These are phyloP conservation scores for Branchinecta lynchi DNA, from an alignment of 1,140 invertebrate genomes.

Conservation along the genomic window DNA sequence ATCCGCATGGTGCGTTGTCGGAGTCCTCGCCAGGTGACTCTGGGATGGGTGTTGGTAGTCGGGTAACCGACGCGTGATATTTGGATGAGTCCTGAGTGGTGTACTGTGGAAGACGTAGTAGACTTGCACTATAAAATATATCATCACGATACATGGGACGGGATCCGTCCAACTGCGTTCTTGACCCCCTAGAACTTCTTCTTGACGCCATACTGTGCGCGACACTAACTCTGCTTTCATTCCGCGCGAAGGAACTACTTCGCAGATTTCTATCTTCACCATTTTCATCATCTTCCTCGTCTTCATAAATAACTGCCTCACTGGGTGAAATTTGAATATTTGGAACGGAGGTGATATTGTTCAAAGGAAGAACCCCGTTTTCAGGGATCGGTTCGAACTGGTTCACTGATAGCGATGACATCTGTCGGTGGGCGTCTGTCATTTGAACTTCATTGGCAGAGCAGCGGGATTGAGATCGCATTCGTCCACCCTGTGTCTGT, in stretches of 20 bases:
- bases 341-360: not conserved
- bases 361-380: not conserved
- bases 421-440: not conserved
- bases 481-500: not conserved
- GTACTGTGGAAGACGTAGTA: conserved; percentile 61
- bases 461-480: not conserved
- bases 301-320: not conserved
- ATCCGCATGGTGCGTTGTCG: conserved; percentile 42
- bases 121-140: conserved; percentile 71
- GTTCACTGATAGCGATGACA: not conserved
- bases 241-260: not conserved
- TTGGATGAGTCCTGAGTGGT: conserved; percentile 35
- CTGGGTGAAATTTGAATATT: conserved; percentile 1
- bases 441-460: not conserved
- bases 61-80: conserved; percentile 44
- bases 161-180: conserved; percentile 18
- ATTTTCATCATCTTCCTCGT: not conserved
- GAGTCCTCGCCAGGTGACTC: not conserved
- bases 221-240: not conserved
- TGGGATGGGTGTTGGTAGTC: conserved; percentile 43
- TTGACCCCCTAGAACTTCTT: conserved; percentile 7
- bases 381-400: not conserved
- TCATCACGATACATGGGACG: conserved; percentile 64
- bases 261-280: not conserved
- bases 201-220: not conserved